Evolutionary conservation across 37 sponge, comb jelly and placozoan genomes (phyloP).

Genomic region (Geodia barretti): DNA sequence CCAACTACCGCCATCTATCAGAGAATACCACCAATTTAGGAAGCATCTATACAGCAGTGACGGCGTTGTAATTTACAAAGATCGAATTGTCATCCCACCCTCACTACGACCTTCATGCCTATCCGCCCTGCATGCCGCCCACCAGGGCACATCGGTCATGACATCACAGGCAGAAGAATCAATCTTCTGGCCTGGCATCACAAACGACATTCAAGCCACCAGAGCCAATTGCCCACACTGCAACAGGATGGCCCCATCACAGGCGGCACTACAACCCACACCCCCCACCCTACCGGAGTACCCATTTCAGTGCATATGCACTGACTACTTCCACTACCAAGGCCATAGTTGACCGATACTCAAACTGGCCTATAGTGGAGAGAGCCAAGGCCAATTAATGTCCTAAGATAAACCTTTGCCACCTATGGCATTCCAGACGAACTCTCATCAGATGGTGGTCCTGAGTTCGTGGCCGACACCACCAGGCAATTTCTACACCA

Average conservation of each 20-base stretch:
- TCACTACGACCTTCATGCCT: constrained; percentile 16
- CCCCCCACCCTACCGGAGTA: constrained; percentile 23
- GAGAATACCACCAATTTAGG: constrained; percentile 41
- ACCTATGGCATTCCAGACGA: constrained; percentile 52
- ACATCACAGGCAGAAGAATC: constrained; percentile 19
- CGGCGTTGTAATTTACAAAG: constrained; percentile 41
- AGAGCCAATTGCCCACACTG: constrained; percentile 41
- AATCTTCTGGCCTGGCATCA: constrained; percentile 38
- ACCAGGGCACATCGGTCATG: constrained; percentile 40
- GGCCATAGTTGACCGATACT: constrained; percentile 46
- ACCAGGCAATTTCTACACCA: constrained; percentile 19
- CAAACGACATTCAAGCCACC: constrained; percentile 33
- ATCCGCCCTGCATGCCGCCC: constrained; percentile 18
- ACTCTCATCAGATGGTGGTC: constrained; percentile 46
- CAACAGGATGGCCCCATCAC: constrained; percentile 44
- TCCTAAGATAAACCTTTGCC: constrained; percentile 21
- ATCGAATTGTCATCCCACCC: constrained; percentile 37
- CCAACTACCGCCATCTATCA: constrained; percentile 18
- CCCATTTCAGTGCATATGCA: constrained; percentile 42
- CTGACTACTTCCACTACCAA: constrained; percentile 50
- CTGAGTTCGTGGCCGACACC: constrained; percentile 18
- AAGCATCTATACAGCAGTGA: constrained; percentile 44
- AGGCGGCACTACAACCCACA: constrained; percentile 35
- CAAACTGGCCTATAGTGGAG: constrained; percentile 45
- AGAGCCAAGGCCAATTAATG: constrained; percentile 27